These are phyloP conservation scores for Microcebus lehilahytsara DNA, from an alignment of 2,113 vertebrate species.

Conservation along the genomic window DNA sequence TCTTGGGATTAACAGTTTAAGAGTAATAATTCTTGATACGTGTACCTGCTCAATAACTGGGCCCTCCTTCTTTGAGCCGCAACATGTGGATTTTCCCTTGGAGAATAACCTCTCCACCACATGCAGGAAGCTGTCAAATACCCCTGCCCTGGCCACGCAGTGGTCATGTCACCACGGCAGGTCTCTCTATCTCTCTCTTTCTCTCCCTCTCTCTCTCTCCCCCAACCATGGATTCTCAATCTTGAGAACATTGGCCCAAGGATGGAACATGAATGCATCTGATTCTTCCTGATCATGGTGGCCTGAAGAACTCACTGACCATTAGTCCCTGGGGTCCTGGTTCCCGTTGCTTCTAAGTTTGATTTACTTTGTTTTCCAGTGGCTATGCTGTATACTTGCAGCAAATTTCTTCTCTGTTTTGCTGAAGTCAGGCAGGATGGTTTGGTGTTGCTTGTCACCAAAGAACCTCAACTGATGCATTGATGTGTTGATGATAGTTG, in stretches of 20 bases:
- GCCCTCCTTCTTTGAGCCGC: neutral
- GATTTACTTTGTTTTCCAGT: neutral
- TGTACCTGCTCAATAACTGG: neutral
- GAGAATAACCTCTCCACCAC: neutral
- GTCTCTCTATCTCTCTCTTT: neutral
- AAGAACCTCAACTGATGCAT: neutral
- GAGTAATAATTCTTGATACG: neutral
- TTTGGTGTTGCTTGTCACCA: neutral
- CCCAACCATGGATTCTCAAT: neutral
- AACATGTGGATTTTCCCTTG: neutral
- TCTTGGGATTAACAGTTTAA: neutral
- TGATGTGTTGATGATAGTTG: neutral
- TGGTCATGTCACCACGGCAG: neutral
- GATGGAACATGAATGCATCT: neutral
- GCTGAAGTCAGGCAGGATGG: neutral
- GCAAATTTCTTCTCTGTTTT: neutral
- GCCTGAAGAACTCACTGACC: neutral
- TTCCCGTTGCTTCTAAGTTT: neutral
- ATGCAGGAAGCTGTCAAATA: neutral
- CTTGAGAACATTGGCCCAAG: neutral
- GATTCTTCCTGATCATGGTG: neutral
- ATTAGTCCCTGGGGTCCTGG: neutral
- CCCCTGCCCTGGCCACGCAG: neutral
- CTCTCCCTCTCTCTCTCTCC: neutral
- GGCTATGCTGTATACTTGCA: neutral